These are phyloP conservation scores for Lithophane ornitopus DNA, from an alignment of 2,888 invertebrate genomes.

Conservation along the genomic window DNA sequence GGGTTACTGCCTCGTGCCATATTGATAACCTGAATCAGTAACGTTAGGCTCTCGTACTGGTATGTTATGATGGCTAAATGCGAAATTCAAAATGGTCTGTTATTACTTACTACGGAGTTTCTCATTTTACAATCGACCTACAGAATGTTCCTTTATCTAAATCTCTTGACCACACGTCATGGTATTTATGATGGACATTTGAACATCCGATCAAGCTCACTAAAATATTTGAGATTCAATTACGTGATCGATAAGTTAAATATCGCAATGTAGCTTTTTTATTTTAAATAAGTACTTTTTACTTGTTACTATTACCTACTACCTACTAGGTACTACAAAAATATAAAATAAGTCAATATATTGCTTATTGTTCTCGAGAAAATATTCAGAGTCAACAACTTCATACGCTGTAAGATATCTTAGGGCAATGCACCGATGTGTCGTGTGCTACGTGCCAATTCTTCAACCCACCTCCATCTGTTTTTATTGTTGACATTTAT, in stretches of 20 bases:
- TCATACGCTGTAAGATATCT: not conserved
- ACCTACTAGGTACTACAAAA: too few species aligned
- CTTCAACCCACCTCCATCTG: not conserved
- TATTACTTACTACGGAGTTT: not conserved
- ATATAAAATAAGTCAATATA: not conserved
- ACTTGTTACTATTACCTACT: not conserved
- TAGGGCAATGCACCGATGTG: not conserved
- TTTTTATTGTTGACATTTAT: not conserved
- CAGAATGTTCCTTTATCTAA: not conserved
- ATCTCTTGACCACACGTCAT: too few species aligned
- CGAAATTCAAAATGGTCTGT: not conserved
- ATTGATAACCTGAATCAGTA: slow-evolving; percentile 18
- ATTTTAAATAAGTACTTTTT: not conserved
- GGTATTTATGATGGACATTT: too few species aligned
- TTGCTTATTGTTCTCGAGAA: not conserved
- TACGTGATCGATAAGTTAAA: too few species aligned
- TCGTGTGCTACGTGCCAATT: not conserved
- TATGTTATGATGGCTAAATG: not conserved
- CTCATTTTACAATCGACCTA: not conserved
- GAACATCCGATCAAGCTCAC: not conserved
- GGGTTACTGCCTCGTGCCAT: slow-evolving; percentile 16
- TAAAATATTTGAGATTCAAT: too few species aligned
- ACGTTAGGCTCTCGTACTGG: not conserved
- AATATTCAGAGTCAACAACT: slow-evolving; percentile 8
- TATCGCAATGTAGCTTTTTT: too few species aligned